Evolutionary conservation across 2,888 invertebrate genomes (phyloP).

Genomic region (Hemistola chrysoprasaria): DNA sequence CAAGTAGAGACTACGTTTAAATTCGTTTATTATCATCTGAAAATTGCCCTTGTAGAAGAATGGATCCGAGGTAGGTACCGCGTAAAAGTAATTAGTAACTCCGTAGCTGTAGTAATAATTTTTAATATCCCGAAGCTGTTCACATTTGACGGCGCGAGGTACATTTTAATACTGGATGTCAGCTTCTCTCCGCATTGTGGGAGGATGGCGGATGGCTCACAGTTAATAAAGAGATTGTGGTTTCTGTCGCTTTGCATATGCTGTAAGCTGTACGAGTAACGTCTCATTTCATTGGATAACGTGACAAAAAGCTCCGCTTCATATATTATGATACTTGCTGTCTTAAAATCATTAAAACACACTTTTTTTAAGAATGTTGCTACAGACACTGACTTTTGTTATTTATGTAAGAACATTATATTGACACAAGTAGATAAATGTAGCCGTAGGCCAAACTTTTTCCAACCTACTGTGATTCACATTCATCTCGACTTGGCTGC

Average conservation of each 20-base stretch:
- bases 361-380: no score
- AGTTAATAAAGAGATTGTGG: conserved; percentile 22
- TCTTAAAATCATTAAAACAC: not conserved
- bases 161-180: conserved; percentile 20
- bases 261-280: conserved; percentile 7
- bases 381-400: no score
- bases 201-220: conserved; percentile 7
- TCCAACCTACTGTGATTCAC: no score
- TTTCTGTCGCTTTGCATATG: conserved; percentile 11
- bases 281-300: conserved; percentile 12
- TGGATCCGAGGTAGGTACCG: not conserved
- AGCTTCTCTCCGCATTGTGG: conserved; percentile 11
- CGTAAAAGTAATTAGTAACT: conserved; percentile 22
- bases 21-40: no score
- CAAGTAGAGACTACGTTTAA: no score
- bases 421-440: no score
- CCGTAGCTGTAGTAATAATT: conserved; percentile 18
- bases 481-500: no score
- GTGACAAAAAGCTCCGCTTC: conserved; percentile 2
- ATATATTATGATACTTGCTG: conserved; percentile 1
- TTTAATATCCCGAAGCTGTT: conserved; percentile 16
- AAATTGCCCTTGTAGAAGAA: no score
- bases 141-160: conserved; percentile 15
- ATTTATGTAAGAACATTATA: no score
- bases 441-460: no score